Base-by-base conservation (phyloP, 2,888 invertebrate genomes). In the Myathropa florea region DNA sequence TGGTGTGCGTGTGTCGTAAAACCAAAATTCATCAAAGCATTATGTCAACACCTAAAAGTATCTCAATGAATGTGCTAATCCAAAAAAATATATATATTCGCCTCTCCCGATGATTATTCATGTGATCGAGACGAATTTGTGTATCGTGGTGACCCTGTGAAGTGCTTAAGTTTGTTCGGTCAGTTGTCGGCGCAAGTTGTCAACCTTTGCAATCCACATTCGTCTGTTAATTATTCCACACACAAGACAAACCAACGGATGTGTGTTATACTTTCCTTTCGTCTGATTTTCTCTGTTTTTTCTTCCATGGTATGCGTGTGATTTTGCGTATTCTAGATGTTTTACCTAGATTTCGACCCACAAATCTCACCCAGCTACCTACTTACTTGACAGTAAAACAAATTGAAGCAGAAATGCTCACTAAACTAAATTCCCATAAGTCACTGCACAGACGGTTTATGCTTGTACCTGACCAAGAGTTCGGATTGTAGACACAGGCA, bases 311-410 rank as follows among this genome's bases (percentile, higher is more conserved):
- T 14, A n/a, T 14, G 36, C 18, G 39, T 6, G 18, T 6, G 46
- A 18, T 46, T 18, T 46, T 46, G 46, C 46, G 46, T 46, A 46
- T 46, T 46, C 39, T 46, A 14, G 4, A 46, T 46, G 39, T n/a
- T 18, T 18, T 46, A 46, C 46, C 46, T 46, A 18, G 18, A 46
- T 46, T 46, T 18, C 46, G 18, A 61, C 21, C 10, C 59, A 70
- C 55, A 70, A 70, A 77, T 72, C 71, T 72, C 71, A 71, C 72
- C 71, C n/a, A 57, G 30, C 72, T 78, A 79, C 83, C 72, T 83
- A 78, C 78, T 59, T 73, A 79, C 61, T 36, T 65, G 64, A 53
- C 79, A 65, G 60, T n/a, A 57, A 60, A 53, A 59, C 59, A 23
- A 23, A 24, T 26, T 9, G 26, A n/a, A 46, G 46, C 36, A 65